Evolutionary conservation across 2,888 invertebrate species (phyloP).

Genomic region (Lepidonotus clava): DNA sequence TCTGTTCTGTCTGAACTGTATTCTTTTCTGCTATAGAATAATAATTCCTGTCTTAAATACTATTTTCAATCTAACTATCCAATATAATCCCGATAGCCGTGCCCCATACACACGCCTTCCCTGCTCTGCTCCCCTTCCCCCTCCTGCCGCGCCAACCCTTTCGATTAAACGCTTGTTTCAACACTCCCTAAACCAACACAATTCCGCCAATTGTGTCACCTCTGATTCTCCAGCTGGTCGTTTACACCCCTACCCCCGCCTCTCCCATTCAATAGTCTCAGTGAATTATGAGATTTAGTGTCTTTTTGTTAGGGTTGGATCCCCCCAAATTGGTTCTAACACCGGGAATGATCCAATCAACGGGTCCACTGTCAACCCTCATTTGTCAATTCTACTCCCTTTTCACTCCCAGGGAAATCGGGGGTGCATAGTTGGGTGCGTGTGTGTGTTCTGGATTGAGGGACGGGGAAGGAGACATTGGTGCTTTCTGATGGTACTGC

Average conservation of each 20-base stretch:
- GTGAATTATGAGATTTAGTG: constrained; percentile 14
- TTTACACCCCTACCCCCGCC: too few species aligned
- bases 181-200: constrained; percentile 12
- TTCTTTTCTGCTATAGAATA: too few species aligned
- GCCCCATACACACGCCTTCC: background rate
- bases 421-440: background rate
- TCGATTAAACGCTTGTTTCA: constrained; percentile 32
- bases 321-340: too few species aligned
- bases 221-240: background rate
- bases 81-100: background rate
- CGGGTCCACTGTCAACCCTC: background rate
- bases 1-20: too few species aligned
- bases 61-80: too few species aligned
- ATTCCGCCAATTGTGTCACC: constrained; percentile 24
- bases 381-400: constrained; percentile 29
- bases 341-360: background rate
- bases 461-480: too few species aligned
- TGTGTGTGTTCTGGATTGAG: too few species aligned
- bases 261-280: background rate
- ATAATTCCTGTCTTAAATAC: too few species aligned
- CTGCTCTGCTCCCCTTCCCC: background rate
- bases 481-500: too few species aligned
- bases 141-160: background rate
- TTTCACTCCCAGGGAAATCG: too few species aligned
- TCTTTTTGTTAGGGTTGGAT: background rate